phyloP scores from a whole-genome alignment of 2,113 vertebrate genomes.

The Tenebrosternarchus preto region DNA sequence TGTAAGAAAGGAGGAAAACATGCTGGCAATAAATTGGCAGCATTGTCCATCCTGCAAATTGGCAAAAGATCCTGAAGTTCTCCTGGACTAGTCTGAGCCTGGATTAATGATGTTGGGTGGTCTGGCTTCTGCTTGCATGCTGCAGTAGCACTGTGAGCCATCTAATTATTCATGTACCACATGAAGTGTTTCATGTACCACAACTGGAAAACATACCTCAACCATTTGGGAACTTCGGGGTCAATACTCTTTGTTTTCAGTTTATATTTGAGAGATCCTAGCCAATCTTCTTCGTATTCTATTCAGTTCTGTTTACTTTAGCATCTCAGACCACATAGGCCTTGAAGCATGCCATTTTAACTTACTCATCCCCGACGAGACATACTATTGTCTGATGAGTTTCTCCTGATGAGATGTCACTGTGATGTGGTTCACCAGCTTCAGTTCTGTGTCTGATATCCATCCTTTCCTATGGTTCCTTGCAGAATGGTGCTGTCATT shows the following conservation, averaged over 20 bases:
- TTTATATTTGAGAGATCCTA: background rate
- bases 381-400: background rate
- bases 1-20: background rate
- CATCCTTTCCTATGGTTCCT: background rate
- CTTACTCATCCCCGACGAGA: background rate
- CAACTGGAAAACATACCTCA: background rate
- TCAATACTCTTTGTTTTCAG: background rate
- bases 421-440: background rate
- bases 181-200: background rate
- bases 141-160: background rate
- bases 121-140: background rate
- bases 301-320: background rate
- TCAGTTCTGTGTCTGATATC: background rate
- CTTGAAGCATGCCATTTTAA: background rate
- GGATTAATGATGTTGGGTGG: slow-evolving; percentile 16
- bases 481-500: background rate
- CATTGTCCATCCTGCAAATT: background rate
- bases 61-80: slow-evolving; percentile 5
- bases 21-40: slow-evolving; percentile 1
- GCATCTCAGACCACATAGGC: background rate
- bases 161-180: slow-evolving; percentile 32
- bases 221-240: background rate
- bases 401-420: background rate
- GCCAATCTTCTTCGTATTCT: background rate
- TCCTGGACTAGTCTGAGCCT: slow-evolving; percentile 1